Conservation (phyloP, 1,140 invertebrate species). For the Leptinotarsa defecta region DNA sequence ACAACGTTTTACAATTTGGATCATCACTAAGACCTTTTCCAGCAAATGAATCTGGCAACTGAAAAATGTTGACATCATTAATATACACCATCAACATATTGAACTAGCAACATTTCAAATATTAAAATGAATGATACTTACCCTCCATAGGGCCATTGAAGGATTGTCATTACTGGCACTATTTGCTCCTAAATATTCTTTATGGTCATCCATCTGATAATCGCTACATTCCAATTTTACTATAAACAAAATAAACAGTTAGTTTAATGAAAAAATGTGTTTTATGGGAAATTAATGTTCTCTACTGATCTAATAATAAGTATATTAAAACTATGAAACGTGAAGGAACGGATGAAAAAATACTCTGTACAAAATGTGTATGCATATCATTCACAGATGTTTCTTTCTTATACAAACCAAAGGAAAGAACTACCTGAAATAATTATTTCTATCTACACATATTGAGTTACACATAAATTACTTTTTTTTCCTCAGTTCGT, state of each 20-base stretch:
- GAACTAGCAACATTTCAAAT: not conserved
- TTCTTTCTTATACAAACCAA: too few relatives aligned
- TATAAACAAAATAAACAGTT: slow-evolving; percentile 16
- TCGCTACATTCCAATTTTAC: slow-evolving; percentile 33
- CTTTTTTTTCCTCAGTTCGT: too few relatives aligned
- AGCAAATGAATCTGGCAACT: slow-evolving; percentile 47
- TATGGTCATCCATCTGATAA: not conserved
- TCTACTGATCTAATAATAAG: too few relatives aligned
- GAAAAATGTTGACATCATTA: slow-evolving; percentile 7
- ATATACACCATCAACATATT: not conserved
- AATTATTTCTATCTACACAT: too few relatives aligned
- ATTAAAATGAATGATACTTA: slow-evolving; percentile 28
- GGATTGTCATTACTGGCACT: slow-evolving; percentile 38
- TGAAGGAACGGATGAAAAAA: too few relatives aligned
- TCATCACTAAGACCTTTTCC: slow-evolving; percentile 47
- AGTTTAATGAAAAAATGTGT: too few relatives aligned
- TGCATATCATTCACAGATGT: too few relatives aligned
- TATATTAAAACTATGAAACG: too few relatives aligned
- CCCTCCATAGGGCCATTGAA: slow-evolving; percentile 39
- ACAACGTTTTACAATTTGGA: slow-evolving; percentile 41
- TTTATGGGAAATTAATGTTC: too few relatives aligned
- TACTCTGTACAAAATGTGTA: too few relatives aligned
- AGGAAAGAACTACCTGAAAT: too few relatives aligned
- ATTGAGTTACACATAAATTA: too few relatives aligned
- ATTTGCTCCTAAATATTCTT: slow-evolving; percentile 34